These are phyloP conservation scores for Pterocles orientalis DNA, from an alignment of 2,113 vertebrate species.

Conservation along the genomic window DNA sequence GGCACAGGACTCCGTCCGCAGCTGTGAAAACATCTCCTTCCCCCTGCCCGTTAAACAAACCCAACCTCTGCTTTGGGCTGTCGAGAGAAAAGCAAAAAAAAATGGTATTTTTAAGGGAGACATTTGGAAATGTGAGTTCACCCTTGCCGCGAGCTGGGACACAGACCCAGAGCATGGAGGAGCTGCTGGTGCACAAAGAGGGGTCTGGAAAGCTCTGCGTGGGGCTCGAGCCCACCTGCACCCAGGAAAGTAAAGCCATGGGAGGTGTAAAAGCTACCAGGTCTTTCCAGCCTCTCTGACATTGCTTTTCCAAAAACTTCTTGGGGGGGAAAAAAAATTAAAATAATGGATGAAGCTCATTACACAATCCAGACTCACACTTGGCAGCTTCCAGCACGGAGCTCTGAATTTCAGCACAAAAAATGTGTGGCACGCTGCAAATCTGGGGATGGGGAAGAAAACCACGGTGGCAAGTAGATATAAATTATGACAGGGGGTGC, in stretches of 20 bases:
- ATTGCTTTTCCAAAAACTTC: neutral
- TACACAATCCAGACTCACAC: neutral
- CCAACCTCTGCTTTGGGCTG: neutral
- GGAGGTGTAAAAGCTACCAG: neutral
- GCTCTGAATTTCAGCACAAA: conserved; percentile 48
- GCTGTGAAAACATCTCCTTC: neutral
- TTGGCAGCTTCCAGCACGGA: neutral
- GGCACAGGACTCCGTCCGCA: neutral
- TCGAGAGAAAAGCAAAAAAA: neutral
- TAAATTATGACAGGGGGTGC: neutral
- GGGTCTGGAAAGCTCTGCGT: neutral
- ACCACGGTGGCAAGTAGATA: neutral
- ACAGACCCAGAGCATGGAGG: neutral
- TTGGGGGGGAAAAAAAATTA: neutral
- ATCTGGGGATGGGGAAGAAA: neutral
- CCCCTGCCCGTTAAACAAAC: neutral
- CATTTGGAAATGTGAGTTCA: neutral
- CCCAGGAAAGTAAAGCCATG: neutral
- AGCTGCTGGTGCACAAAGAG: neutral
- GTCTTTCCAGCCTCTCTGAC: neutral
- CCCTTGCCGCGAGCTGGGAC: neutral
- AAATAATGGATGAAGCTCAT: neutral
- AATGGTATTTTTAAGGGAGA: neutral
- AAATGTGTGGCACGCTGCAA: neutral
- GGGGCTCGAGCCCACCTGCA: rapidly evolving